Base-by-base conservation (phyloP, 2,888 invertebrate species). In the Pyrrhia umbra region DNA sequence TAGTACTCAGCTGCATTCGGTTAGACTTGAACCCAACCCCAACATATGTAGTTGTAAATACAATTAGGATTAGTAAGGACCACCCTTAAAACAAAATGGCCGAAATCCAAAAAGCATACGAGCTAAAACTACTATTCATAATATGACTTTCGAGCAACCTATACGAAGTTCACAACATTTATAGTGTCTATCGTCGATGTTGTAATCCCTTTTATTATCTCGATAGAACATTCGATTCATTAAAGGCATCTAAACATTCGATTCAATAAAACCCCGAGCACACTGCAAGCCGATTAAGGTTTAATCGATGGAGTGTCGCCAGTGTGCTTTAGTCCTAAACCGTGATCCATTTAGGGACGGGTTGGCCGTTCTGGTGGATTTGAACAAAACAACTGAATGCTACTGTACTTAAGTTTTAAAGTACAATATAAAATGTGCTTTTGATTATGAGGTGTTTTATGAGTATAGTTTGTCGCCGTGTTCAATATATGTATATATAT, bases 281-380 rank as follows among this genome's bases (percentile, higher is more conserved):
- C 45, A 72, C 16, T 25, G 45, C 25, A 71, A 77, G 39, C 52
- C 49, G 65, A 75, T 71, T 61, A 50, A 30, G 42, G 37, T 57
- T 64, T 55, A 75, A 58, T 54, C 46, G 56, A 59, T 47, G 61
- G 54, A 55, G 57, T 64, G 61, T 55, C 65, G 49, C 20, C 54
- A 40, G 56, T 67, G 66, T 76, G 56, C 13, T 65, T 23, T 27
- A 58, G 60, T 30, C 70, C 62, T 75, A 75, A 75, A 55, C 43
- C 60, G 20, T 72, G 57, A 72, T 65, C 62, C 72, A 78, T 80
- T 80, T 78, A 71, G 65, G 27, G 21, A 47, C 67, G 52, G 47
- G 55, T 54, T 21, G 43, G 40, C 43, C 60, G 60, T 65, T 64
- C 40, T 67, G 56, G 43, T 57, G 50, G 59, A 62, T 67, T 74